These are phyloP conservation scores for Poecile montanus DNA, from an alignment of 2,797 vertebrate genomes.

Conservation along the genomic window DNA sequence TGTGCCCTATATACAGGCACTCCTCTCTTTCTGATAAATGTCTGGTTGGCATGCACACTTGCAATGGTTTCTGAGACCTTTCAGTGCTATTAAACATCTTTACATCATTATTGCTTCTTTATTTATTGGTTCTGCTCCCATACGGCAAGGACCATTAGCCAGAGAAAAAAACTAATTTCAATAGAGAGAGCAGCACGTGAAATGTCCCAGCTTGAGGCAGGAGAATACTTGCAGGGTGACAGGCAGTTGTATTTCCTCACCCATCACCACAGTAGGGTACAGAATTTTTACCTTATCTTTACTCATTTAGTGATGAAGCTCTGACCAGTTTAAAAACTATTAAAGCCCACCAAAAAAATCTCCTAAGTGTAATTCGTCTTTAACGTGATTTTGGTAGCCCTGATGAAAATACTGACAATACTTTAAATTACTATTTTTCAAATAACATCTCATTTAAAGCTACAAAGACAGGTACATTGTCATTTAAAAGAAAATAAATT, in stretches of 20 bases:
- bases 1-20: background rate
- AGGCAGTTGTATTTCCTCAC: background rate
- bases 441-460: constrained; percentile 1
- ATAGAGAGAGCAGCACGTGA: background rate
- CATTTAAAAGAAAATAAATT: constrained; percentile 15
- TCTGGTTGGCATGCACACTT: background rate
- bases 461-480: background rate
- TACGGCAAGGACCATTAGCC: background rate
- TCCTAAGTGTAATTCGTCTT: background rate
- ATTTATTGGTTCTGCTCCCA: background rate
- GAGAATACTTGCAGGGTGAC: background rate
- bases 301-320: background rate
- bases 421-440: background rate
- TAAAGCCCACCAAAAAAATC: background rate
- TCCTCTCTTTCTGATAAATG: background rate
- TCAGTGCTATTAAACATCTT: background rate
- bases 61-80: background rate
- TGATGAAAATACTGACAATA: background rate
- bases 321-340: background rate
- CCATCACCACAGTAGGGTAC: background rate
- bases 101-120: background rate
- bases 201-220: background rate
- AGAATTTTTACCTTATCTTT: background rate
- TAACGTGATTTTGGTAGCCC: background rate
- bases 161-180: background rate